Evolutionary conservation across 2,888 invertebrate species (phyloP).

Genomic region (Furcula furcula): DNA sequence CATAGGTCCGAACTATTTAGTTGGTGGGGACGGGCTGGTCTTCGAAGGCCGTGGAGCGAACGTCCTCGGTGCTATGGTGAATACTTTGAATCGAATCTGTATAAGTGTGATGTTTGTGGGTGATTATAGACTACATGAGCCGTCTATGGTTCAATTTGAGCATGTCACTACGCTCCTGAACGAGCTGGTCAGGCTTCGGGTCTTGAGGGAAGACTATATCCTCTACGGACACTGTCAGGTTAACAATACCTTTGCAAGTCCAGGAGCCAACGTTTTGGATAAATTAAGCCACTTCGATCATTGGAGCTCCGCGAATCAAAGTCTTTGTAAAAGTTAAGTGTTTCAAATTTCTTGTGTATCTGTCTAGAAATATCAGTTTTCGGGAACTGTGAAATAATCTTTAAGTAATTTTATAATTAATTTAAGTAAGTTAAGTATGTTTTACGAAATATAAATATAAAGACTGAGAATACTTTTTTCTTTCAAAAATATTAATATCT

Average conservation of each 20-base stretch:
- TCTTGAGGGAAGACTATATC: slow-evolving; percentile 38
- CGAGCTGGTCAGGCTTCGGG: slow-evolving; percentile 34
- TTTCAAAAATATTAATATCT: too few species aligned
- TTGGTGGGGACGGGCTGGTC: slow-evolving; percentile 50
- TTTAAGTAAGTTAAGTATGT: too few species aligned
- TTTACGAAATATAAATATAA: too few species aligned
- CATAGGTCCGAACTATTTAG: slow-evolving; percentile 57
- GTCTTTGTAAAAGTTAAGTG: too few species aligned
- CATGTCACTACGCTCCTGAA: slow-evolving; percentile 42
- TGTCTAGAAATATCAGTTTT: too few species aligned
- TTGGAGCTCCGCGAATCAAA: slow-evolving; percentile 38
- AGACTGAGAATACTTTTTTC: too few species aligned
- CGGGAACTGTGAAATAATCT: too few species aligned
- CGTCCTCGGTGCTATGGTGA: slow-evolving; percentile 45
- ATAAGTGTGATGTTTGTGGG: slow-evolving; percentile 58
- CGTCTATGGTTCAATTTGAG: slow-evolving; percentile 40
- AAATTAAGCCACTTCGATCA: slow-evolving; percentile 36
- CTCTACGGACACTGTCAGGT: slow-evolving; percentile 53
- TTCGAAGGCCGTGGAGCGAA: slow-evolving; percentile 63
- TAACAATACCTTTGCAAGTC: slow-evolving; percentile 33
- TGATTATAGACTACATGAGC: slow-evolving; percentile 37
- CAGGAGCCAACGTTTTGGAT: slow-evolving; percentile 42
- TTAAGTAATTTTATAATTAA: too few species aligned
- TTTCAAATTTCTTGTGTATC: too few species aligned
- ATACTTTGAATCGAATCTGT: slow-evolving; percentile 41